These are phyloP conservation scores for Lagenorhynchus albirostris DNA, from an alignment of 2,113 vertebrate genomes.

Conservation along the genomic window DNA sequence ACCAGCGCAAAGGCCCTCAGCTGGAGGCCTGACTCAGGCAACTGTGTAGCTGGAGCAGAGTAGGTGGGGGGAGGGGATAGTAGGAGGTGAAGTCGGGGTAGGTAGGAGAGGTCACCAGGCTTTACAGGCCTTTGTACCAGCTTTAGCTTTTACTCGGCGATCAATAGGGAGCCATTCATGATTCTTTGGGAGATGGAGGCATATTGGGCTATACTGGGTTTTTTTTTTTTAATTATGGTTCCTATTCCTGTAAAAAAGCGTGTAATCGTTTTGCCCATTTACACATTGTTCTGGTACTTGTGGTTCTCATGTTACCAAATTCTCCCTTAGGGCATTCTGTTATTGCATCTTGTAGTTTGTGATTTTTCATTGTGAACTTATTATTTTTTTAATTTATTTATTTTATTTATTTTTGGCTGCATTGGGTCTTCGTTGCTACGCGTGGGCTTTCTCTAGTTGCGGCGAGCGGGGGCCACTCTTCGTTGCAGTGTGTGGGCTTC, in stretches of 20 bases:
- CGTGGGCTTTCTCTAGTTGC: too few relatives aligned
- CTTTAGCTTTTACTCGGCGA: background rate
- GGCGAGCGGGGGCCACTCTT: too few relatives aligned
- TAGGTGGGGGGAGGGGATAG: background rate
- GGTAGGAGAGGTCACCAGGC: background rate
- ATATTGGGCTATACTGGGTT: background rate
- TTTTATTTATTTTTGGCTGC: too few relatives aligned
- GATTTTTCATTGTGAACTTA: background rate
- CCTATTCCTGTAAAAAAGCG: background rate
- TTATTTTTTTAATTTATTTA: background rate
- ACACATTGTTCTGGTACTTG: background rate
- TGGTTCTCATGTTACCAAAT: background rate
- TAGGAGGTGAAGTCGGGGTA: background rate
- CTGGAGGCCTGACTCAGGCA: background rate
- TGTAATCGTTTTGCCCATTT: background rate
- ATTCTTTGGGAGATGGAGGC: background rate
- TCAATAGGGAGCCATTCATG: background rate
- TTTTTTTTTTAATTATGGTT: background rate
- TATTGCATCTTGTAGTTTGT: background rate
- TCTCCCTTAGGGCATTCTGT: background rate
- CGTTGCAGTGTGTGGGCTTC: too few relatives aligned
- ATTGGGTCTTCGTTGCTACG: too few relatives aligned
- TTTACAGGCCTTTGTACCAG: background rate
- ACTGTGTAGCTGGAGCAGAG: background rate
- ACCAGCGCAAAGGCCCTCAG: background rate